A percentile compares a stretch with the other conserved stretches of the same genome.
Conservation (phyloP, 1,140 invertebrate genomes). For the Pseudobourletiella spinata region DNA sequence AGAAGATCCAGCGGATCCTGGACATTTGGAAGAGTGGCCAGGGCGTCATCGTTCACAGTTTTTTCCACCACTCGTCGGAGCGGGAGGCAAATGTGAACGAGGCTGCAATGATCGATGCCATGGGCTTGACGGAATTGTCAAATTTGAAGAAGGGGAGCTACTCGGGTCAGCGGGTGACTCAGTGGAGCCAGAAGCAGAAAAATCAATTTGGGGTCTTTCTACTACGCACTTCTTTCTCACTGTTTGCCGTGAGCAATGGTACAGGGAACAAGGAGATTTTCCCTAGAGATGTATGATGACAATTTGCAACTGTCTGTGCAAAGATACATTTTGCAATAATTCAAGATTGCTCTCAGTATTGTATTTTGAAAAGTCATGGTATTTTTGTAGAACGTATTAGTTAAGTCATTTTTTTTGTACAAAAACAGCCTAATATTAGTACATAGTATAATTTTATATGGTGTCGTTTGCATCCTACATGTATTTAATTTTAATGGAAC, state of each 20-base stretch:
- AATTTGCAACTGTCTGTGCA: too few relatives aligned
- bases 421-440: too few relatives aligned
- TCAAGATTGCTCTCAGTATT: too few relatives aligned
- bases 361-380: too few relatives aligned
- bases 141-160: conserved; percentile 34
- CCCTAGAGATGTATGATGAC: conserved; percentile 25
- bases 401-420: too few relatives aligned
- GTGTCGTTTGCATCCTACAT: too few relatives aligned
- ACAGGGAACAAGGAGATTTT: conserved; percentile 16
- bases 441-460: too few relatives aligned
- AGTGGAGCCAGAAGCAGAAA: conserved; percentile 28
- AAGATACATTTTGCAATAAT: too few relatives aligned
- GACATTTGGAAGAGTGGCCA: conserved; percentile 30
- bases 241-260: conserved; percentile 23
- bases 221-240: conserved; percentile 22
- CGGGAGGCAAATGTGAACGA: conserved; percentile 33
- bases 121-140: conserved; percentile 22
- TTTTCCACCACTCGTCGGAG: conserved; percentile 29
- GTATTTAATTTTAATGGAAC: too few relatives aligned
- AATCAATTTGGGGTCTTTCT: conserved; percentile 32
- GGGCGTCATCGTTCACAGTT: conserved; percentile 18
- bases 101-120: conserved; percentile 34
- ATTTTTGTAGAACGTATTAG: too few relatives aligned
- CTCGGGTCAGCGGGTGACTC: neutral
- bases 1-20: conserved; percentile 29